phyloP scores from a whole-genome alignment of 2,797 vertebrate genomes.

The Threskiornis aethiopicus region DNA sequence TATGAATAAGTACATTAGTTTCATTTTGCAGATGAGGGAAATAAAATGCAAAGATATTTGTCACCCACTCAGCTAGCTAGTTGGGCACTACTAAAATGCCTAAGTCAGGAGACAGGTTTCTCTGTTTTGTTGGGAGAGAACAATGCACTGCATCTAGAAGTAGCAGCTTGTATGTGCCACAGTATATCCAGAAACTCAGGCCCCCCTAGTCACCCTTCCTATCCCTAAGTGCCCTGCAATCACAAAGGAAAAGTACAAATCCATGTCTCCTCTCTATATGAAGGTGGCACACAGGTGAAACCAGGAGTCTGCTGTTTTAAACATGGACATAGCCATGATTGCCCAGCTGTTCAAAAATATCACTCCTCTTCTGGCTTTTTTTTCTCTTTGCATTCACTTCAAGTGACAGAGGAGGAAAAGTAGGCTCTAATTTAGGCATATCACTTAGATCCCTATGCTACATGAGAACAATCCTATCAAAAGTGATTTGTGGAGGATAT shows the following conservation, averaged over 20 bases:
- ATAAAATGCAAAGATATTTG: neutral
- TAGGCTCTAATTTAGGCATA: neutral
- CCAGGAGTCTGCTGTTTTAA: neutral
- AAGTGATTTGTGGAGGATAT: neutral
- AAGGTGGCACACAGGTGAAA: neutral
- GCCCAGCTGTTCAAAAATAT: neutral
- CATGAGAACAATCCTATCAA: neutral
- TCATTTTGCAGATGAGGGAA: neutral
- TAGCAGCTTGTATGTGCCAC: rapidly evolving
- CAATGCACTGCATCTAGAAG: too few relatives aligned
- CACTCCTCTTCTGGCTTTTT: neutral
- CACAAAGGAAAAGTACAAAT: neutral
- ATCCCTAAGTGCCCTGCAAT: neutral
- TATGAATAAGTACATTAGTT: neutral
- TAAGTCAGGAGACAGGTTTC: neutral
- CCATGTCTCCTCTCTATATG: neutral
- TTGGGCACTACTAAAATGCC: neutral
- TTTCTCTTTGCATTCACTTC: neutral
- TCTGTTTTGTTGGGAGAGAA: neutral
- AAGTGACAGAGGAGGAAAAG: neutral
- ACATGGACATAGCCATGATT: rapidly evolving
- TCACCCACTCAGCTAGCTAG: neutral
- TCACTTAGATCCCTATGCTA: neutral
- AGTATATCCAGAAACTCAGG: neutral
- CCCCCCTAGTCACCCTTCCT: neutral